Evolutionary conservation across 2,797 vertebrate genomes (phyloP).

Genomic region (Gila robusta): DNA sequence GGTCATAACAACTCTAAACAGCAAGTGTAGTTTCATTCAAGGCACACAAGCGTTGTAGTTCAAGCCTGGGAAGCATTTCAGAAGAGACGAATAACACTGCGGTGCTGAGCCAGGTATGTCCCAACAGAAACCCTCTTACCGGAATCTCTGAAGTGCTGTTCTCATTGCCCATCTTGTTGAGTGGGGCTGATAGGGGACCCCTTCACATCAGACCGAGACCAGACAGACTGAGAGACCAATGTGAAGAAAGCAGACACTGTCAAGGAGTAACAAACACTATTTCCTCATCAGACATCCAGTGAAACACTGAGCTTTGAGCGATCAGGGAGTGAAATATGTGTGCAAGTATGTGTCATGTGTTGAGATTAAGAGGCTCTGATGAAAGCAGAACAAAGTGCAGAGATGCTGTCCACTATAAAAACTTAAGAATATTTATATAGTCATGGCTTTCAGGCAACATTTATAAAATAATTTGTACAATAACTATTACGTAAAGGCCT

Average conservation of each 20-base stretch:
- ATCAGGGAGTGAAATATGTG: constrained; percentile 58
- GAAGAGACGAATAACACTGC: constrained; percentile 19
- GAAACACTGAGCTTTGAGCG: constrained; percentile 64
- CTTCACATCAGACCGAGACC: constrained; percentile 71
- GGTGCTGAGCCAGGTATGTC: constrained; percentile 37
- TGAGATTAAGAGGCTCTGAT: constrained; percentile 60
- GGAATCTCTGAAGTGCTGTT: constrained; percentile 75
- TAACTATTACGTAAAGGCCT: neutral
- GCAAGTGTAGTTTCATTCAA: neutral
- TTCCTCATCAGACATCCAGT: constrained; percentile 44
- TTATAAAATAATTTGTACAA: neutral
- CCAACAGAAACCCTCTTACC: constrained; percentile 75
- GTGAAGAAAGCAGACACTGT: constrained; percentile 36
- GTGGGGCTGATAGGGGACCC: constrained; percentile 61
- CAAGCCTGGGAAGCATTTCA: constrained; percentile 12
- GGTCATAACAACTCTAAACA: constrained; percentile 21
- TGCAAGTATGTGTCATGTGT: constrained; percentile 60
- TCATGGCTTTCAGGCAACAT: neutral
- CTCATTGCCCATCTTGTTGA: constrained; percentile 82
- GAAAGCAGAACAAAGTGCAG: constrained; percentile 59
- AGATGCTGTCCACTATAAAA: constrained; percentile 30
- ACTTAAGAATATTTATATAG: constrained; percentile 16
- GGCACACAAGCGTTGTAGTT: constrained; percentile 18
- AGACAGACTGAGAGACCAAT: constrained; percentile 31
- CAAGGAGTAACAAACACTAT: constrained; percentile 21